These are phyloP conservation scores for Periophthalmodon schlosseri DNA, from an alignment of 2,113 vertebrate species.

Conservation along the genomic window DNA sequence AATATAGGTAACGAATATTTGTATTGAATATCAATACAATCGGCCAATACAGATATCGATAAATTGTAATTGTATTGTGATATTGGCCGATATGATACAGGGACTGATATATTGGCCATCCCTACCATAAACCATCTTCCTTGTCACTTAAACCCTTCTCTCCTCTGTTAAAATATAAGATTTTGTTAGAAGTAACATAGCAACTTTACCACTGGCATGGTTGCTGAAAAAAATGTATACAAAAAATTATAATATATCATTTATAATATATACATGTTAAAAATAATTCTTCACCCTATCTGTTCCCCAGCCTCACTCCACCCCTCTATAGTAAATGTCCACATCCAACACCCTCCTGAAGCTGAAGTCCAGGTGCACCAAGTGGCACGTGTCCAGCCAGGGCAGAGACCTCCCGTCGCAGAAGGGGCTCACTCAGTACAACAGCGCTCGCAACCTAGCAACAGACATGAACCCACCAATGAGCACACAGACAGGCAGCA, in stretches of 20 bases:
- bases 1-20: no score
- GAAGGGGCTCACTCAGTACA: constrained; percentile 79
- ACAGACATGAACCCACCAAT: constrained; percentile 46
- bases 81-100: no score
- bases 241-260: no score
- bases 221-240: no score
- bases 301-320: constrained; percentile 69
- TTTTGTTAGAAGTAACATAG: neutral
- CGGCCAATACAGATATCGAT: no score
- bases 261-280: neutral
- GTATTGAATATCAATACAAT: no score
- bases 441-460: constrained; percentile 75
- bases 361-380: constrained; percentile 79
- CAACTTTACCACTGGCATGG: neutral
- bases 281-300: neutral
- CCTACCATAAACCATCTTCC: constrained; percentile 15
- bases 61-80: no score
- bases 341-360: constrained; percentile 80
- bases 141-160: constrained; percentile 36
- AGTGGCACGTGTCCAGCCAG: constrained; percentile 77
- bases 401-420: constrained; percentile 63
- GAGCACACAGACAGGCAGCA: constrained; percentile 39
- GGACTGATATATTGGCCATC: no score
- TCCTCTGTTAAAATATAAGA: neutral
- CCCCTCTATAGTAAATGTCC: constrained; percentile 81